A percentile compares a stretch with the other conserved stretches of the same genome.
These are phyloP conservation scores for Cossypha heuglini DNA, from an alignment of 2,797 vertebrate species.

Conservation along the genomic window DNA sequence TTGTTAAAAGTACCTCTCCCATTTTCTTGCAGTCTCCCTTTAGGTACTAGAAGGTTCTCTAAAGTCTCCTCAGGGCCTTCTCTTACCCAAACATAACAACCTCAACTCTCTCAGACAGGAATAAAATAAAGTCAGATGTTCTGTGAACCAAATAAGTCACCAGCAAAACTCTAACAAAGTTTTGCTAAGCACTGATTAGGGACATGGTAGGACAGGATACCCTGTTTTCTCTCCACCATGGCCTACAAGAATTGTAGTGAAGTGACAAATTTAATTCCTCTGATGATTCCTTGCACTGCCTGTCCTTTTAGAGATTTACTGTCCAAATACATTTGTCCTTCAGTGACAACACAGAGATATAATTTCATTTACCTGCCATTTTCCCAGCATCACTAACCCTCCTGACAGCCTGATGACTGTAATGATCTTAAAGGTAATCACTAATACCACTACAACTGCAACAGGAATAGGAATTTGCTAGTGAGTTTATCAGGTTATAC, in stretches of 20 bases:
- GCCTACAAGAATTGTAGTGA: not conserved
- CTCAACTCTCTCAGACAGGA: not conserved
- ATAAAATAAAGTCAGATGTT: not conserved
- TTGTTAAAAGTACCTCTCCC: not conserved
- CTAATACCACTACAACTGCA: not conserved
- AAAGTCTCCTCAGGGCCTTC: not conserved
- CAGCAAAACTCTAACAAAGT: not conserved
- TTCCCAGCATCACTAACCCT: not conserved
- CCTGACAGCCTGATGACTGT: not conserved
- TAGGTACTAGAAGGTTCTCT: not conserved
- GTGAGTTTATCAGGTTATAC: not conserved
- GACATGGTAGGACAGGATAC: not conserved
- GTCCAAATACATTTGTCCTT: not conserved
- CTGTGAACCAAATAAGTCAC: not conserved
- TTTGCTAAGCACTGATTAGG: not conserved
- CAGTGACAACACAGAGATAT: not conserved
- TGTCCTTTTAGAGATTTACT: not conserved
- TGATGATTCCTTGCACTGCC: not conserved
- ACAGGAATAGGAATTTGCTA: not conserved
- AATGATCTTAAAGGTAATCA: not conserved
- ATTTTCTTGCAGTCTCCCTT: not conserved
- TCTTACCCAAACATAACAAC: not conserved
- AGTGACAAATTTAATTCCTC: not conserved
- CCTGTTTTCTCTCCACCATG: not conserved
- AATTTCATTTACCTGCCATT: not conserved